These are phyloP conservation scores for Desmophyllum pertusum DNA, from an alignment of 92 coral and sea anemone genomes.

Conservation along the genomic window DNA sequence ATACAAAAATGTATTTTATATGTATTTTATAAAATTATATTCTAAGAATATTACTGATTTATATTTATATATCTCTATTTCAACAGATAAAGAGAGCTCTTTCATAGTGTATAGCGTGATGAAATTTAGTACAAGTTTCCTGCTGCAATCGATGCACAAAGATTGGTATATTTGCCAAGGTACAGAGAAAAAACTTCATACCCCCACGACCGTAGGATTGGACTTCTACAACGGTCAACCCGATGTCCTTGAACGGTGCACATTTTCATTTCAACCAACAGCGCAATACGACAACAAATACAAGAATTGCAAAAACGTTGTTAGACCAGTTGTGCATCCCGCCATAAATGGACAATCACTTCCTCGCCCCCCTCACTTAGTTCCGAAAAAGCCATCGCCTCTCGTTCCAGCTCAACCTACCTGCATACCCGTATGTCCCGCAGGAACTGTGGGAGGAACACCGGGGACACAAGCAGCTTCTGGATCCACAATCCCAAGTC, in stretches of 20 bases:
- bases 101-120: constrained; percentile 6
- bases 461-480: not conserved
- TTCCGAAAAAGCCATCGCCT: not conserved
- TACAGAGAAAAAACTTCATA: not conserved
- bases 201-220: constrained; percentile 10
- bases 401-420: not conserved
- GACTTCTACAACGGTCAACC: constrained; percentile 47
- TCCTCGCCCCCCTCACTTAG: constrained; percentile 17
- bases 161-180: constrained; percentile 51
- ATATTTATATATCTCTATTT: not conserved
- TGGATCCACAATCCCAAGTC: not conserved
- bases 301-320: constrained; percentile 36
- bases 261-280: constrained; percentile 50
- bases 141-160: constrained; percentile 26
- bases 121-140: not conserved
- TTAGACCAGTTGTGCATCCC: constrained; percentile 1
- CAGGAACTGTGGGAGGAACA: not conserved
- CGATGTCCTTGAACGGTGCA: constrained; percentile 44
- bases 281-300: constrained; percentile 3
- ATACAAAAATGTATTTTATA: not conserved
- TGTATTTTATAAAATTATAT: not conserved
- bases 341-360: constrained; percentile 17
- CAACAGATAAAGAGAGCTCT: constrained; percentile 32
- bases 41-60: not conserved
- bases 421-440: constrained; percentile 16